phyloP scores from a whole-genome alignment of 92 coral and sea anemone species.

The Palythoa grandiflora region DNA sequence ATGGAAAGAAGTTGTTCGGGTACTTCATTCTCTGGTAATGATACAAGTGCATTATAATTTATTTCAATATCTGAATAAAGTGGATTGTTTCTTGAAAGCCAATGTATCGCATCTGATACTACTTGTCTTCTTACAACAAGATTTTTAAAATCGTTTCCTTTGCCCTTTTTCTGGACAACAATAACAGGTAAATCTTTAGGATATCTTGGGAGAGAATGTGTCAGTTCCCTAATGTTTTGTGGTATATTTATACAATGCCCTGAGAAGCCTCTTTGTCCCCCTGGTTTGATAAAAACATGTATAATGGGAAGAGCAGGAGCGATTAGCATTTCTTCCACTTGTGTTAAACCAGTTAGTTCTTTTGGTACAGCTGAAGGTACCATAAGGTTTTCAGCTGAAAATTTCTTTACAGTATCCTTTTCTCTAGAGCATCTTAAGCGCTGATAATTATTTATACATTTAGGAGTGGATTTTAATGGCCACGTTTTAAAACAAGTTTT shows the following conservation, averaged over 20 bases:
- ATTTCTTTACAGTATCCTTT: slow-evolving; percentile 41
- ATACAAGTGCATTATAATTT: slow-evolving; percentile 42
- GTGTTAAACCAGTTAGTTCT: slow-evolving; percentile 32
- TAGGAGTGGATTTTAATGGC: slow-evolving; percentile 14
- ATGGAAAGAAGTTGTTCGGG: slow-evolving; percentile 51
- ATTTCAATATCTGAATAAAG: slow-evolving; percentile 50
- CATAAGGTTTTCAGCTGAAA: slow-evolving; percentile 56
- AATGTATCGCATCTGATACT: slow-evolving; percentile 42
- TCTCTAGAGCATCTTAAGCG: slow-evolving; percentile 46
- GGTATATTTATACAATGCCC: slow-evolving; percentile 26
- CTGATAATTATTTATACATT: slow-evolving; percentile 18
- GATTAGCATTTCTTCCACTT: slow-evolving; percentile 59
- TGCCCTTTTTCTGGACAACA: slow-evolving; percentile 49
- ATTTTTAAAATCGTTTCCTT: slow-evolving; percentile 44
- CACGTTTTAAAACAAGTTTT: slow-evolving; percentile 55
- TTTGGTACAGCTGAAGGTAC: slow-evolving; percentile 50
- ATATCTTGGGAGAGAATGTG: slow-evolving; percentile 54
- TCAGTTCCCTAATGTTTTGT: slow-evolving; percentile 30
- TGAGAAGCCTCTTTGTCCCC: slow-evolving; percentile 12
- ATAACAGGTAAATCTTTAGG: slow-evolving; percentile 60
- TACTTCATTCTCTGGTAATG: slow-evolving; percentile 60
- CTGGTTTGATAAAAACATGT: slow-evolving; percentile 12
- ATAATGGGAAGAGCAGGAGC: slow-evolving; percentile 61
- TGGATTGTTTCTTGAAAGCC: slow-evolving; percentile 47
- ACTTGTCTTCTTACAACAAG: slow-evolving; percentile 51